Base-by-base conservation (phyloP, 2,797 vertebrate genomes). In the Urophycis tenuis region DNA sequence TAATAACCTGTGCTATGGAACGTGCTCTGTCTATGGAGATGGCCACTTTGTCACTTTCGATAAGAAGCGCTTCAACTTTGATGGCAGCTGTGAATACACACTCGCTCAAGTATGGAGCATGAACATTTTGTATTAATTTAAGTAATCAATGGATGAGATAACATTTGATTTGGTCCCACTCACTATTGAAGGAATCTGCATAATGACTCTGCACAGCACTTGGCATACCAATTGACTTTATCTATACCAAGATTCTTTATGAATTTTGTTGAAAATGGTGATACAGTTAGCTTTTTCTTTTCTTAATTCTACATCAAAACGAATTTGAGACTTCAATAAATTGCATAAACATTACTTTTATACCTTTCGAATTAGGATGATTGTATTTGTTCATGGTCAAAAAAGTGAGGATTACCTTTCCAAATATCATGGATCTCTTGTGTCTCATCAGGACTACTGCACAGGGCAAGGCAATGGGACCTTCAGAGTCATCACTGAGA, bases 31-130 rank as follows among this genome's bases (percentile, higher is more conserved):
- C 10, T 94, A 95, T 25, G 95, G 95, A 5, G 93, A 93, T 0
- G 94, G 95, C 9, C 94, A 96, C 81, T 95, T 94, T 77, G 86
- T 89, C 83, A 95, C 92, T 22, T 95, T 95, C 82, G 95, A 96
- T 81, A 91, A 92, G 49, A 91, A 90, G 74, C 89, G 90, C 78
- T 95, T 90, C 89, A 92, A 86, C 78, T 95, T 95, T 82, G 91
- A 93, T 80, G 94, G 95, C 86, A 90, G 85, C 82, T 95, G 94
- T 86, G 94, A 95, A 90, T 95, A 95, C 82, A 91, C 93, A 49
- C 88, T 96, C 7, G 82, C 89, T 83, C 93, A 95, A 90, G 95
- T 96, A 88, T 71, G 84, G 81, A 25, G 39, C 19, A 33, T 31
- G 6, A 60, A 25, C 7, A 70, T 70, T 31, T 70, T 64, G 6